Conservation (phyloP, 1,140 invertebrate species). For the Dolichoris vasculosae region DNA sequence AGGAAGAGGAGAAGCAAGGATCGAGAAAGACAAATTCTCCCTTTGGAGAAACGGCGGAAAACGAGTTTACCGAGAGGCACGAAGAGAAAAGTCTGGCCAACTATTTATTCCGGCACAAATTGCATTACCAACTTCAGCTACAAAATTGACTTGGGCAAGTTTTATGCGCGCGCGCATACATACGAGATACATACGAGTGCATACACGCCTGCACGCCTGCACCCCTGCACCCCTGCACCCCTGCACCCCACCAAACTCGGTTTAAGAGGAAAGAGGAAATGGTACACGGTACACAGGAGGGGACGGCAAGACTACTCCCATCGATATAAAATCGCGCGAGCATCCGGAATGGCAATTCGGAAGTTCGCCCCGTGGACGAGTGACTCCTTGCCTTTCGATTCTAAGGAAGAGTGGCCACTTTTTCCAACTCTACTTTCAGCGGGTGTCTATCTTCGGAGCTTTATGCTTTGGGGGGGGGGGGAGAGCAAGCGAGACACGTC, state of each 20-base stretch:
- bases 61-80: slow-evolving; percentile 39
- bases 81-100: slow-evolving; percentile 56
- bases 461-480: background rate
- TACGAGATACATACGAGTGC: slow-evolving; percentile 60
- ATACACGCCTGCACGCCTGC: slow-evolving; percentile 62
- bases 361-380: slow-evolving; percentile 59
- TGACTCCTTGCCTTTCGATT: slow-evolving; percentile 20
- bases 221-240: too few relatives aligned
- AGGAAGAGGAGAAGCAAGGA: slow-evolving; percentile 51
- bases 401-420: slow-evolving; percentile 4
- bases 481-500: background rate
- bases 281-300: slow-evolving; percentile 57
- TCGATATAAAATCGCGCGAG: slow-evolving; percentile 67
- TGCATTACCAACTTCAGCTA: slow-evolving; percentile 74
- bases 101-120: slow-evolving; percentile 75
- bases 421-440: too few relatives aligned
- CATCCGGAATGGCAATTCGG: slow-evolving; percentile 63
- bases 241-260: slow-evolving; percentile 71
- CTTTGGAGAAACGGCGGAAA: slow-evolving; percentile 23
- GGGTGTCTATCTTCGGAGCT: background rate
- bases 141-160: slow-evolving; percentile 75
- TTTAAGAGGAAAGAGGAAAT: slow-evolving; percentile 70
- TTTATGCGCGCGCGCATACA: slow-evolving; percentile 66
- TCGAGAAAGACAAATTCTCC: background rate
- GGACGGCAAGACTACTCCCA: slow-evolving; percentile 61